phyloP scores from a whole-genome alignment of 1,140 invertebrate species.

The Leguminivora glycinivorella region DNA sequence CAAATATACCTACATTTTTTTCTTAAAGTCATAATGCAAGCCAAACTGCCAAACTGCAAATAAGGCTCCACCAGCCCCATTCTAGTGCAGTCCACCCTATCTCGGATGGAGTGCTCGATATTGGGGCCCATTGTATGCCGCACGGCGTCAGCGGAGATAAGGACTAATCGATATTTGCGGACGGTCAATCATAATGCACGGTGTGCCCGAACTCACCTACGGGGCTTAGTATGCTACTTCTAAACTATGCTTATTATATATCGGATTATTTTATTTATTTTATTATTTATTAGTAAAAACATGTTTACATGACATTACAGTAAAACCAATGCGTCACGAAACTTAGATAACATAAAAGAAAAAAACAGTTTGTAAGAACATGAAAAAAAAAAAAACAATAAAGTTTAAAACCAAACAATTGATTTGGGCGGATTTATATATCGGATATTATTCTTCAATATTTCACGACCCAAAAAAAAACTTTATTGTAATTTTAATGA shows the following conservation, averaged over 20 bases:
- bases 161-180: conserved; percentile 13
- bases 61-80: conserved; percentile 2
- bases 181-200: conserved; percentile 6
- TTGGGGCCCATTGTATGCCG: conserved; percentile 17
- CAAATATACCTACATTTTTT: neutral
- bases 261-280: too few species aligned
- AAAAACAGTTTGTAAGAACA: too few species aligned
- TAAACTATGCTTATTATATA: neutral
- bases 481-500: too few species aligned
- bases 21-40: neutral
- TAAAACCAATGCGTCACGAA: too few species aligned
- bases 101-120: neutral
- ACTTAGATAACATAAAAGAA: too few species aligned
- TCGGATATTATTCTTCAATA: too few species aligned
- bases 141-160: conserved; percentile 22
- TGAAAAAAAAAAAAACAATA: too few species aligned
- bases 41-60: neutral
- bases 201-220: neutral
- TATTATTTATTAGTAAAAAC: too few species aligned
- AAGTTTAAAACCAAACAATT: too few species aligned
- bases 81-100: conserved; percentile 5
- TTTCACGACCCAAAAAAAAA: too few species aligned
- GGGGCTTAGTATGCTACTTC: neutral
- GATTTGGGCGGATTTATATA: too few species aligned
- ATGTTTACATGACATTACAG: too few species aligned